Evolutionary conservation across 2,113 vertebrate genomes (phyloP), one percentile per base, ranked within the genome.

Genomic region (Edolisoma coerulescens): DNA sequence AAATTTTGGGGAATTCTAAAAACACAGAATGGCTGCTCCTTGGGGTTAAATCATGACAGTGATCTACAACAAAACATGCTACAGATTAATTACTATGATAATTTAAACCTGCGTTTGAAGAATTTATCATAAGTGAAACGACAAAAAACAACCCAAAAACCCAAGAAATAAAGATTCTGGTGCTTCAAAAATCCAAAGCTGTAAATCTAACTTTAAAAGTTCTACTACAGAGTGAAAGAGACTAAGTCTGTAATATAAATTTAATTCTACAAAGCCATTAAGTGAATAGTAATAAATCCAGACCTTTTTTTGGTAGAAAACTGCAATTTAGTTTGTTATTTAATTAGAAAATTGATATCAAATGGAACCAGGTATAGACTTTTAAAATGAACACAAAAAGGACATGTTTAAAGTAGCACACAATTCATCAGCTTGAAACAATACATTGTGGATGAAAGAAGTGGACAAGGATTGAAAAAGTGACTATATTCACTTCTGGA

Each of bases 101-200:
- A 33, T 28, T 91, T 42, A 56, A 35, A 54, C 2, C 4, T 7
- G 4, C 0, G 1, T 60, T 63, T 32, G 28, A 92, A 41, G 8
- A 70, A 82, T 14, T 57, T 17, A 5, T 59, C 6, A 3, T n/a
- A 27, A 76, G 15, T 7, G 39, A 76, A 71, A 39, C 2, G 3
- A 15, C 23, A 47, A 37, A 63, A 7, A 1, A 0, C 0, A 3
- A 8, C 30, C 3, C 6, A 44, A 35, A 3, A 44, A 35, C 30
- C 14, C 6, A 59, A 32, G 7, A 45, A 32, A 57, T 26, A 67
- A 30, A 63, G 11, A 53, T 2, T 59, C 7, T n/a, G 2, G 2
- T 47, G 5, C 4, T 64, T 80, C 7, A 59, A 54, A 88, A 44
- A 41, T 32, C 7, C 8, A n/a, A 27, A 57, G 6, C 13, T 47